These are phyloP conservation scores for Spodoptera picta DNA, from an alignment of 2,888 invertebrate genomes.

Conservation along the genomic window DNA sequence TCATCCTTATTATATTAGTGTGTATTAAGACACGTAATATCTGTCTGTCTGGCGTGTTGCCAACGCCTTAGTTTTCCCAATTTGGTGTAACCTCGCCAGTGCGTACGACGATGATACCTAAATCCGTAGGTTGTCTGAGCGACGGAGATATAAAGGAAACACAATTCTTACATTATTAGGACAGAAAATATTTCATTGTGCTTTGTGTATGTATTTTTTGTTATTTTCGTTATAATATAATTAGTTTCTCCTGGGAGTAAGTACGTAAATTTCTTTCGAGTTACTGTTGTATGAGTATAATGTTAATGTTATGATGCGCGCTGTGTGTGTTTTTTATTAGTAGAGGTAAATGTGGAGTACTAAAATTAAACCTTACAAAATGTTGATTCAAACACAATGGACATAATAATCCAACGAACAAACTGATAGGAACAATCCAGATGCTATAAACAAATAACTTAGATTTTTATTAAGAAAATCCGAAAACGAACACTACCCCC, in stretches of 20 bases:
- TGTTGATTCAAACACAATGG: too few species aligned
- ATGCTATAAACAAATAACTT: too few species aligned
- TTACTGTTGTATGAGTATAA: too few species aligned
- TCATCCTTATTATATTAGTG: slow-evolving; percentile 44
- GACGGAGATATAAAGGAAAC: slow-evolving; percentile 31
- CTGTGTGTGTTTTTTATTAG: too few species aligned
- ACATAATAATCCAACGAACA: too few species aligned
- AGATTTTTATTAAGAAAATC: too few species aligned
- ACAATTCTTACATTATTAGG: slow-evolving; percentile 41
- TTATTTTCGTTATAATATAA: not conserved
- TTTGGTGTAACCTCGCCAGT: slow-evolving; percentile 42
- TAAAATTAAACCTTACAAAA: too few species aligned
- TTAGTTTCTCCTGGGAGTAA: too few species aligned
- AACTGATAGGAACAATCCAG: too few species aligned
- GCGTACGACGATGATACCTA: slow-evolving; percentile 37
- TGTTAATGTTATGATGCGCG: too few species aligned
- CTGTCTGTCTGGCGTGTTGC: slow-evolving; percentile 41
- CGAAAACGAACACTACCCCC: not conserved
- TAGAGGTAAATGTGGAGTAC: too few species aligned
- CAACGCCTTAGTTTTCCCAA: slow-evolving; percentile 48
- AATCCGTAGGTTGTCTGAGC: slow-evolving; percentile 34
- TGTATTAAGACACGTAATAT: slow-evolving; percentile 51
- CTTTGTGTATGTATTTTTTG: slow-evolving; percentile 7
- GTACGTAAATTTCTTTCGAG: too few species aligned
- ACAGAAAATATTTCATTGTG: slow-evolving; percentile 25